phyloP scores from a whole-genome alignment of 2,797 vertebrate species.

The Odontamblyopus lacepedii region DNA sequence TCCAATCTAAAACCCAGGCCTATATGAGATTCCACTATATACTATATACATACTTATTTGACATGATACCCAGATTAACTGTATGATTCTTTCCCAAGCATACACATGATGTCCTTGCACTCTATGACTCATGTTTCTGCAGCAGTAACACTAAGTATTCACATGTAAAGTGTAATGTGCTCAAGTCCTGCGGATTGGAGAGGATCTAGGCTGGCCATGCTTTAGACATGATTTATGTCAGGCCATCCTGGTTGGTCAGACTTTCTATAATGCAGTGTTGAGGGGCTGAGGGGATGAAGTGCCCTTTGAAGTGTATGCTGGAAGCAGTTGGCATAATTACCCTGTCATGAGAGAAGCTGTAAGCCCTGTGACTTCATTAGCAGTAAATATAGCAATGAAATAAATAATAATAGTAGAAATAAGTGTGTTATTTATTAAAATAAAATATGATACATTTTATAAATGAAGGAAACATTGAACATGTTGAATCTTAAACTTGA shows the following conservation, averaged over 20 bases:
- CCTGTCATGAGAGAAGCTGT: slow-evolving; percentile 75
- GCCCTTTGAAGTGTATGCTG: slow-evolving; percentile 77
- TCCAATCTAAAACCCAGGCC: background rate
- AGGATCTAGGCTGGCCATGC: slow-evolving; percentile 38
- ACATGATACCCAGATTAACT: too few species aligned
- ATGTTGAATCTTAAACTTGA: too few species aligned
- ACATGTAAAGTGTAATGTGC: slow-evolving; percentile 29
- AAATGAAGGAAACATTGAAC: background rate
- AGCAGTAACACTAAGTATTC: slow-evolving; percentile 18
- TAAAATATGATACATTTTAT: background rate
- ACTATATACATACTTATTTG: too few species aligned
- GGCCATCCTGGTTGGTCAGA: slow-evolving; percentile 74
- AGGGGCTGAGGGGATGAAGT: slow-evolving; percentile 63
- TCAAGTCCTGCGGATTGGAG: slow-evolving; percentile 39
- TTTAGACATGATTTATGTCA: slow-evolving; percentile 68
- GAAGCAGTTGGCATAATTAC: slow-evolving; percentile 79
- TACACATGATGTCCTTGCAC: background rate
- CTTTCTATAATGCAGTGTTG: slow-evolving; percentile 60
- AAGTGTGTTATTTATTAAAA: background rate
- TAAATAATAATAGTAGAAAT: background rate
- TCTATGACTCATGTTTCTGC: slow-evolving; percentile 4
- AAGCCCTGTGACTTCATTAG: slow-evolving; percentile 75
- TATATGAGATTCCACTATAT: too few species aligned
- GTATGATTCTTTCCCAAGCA: too few species aligned
- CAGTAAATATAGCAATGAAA: slow-evolving; percentile 52